A percentile compares a stretch with the other conserved stretches of the same genome.
phyloP scores from a whole-genome alignment of 2,888 invertebrate species.

The Cordilura impudica region DNA sequence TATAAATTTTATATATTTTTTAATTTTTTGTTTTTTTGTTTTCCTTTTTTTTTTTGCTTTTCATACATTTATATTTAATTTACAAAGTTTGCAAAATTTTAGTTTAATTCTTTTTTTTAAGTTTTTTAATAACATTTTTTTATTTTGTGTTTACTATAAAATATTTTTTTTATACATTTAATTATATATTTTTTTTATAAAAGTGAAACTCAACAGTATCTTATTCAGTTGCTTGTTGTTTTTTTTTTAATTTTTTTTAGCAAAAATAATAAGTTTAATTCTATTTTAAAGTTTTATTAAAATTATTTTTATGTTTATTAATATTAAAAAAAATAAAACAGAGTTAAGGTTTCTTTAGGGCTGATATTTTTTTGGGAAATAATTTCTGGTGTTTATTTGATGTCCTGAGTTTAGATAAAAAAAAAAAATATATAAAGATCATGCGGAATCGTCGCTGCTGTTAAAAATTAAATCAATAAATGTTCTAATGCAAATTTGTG shows the following conservation, averaged over 20 bases:
- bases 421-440: too few species aligned
- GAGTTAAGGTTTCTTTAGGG: constrained; percentile 55
- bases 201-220: constrained; percentile 57
- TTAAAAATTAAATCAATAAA: too few species aligned
- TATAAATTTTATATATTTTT: constrained; percentile 58
- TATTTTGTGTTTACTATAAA: constrained; percentile 44
- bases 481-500: too few species aligned
- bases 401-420: not conserved
- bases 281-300: constrained; percentile 36
- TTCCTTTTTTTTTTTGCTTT: constrained; percentile 1
- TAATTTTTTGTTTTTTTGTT: constrained; percentile 13
- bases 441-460: too few species aligned
- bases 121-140: constrained; percentile 46
- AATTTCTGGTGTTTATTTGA: not conserved
- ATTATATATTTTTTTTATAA: constrained; percentile 51
- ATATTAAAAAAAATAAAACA: constrained; percentile 57
- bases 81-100: constrained; percentile 58
- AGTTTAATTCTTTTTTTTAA: constrained; percentile 26
- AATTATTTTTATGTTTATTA: constrained; percentile 14
- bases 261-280: constrained; percentile 59
- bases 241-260: constrained; percentile 60
- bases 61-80: constrained; percentile 52
- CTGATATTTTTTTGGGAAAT: constrained; percentile 37
- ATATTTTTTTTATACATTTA: constrained; percentile 50
- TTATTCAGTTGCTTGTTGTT: constrained; percentile 57